Evolutionary conservation across 2,797 vertebrate genomes (phyloP).

Genomic region (Acanthurus leucopareius): DNA sequence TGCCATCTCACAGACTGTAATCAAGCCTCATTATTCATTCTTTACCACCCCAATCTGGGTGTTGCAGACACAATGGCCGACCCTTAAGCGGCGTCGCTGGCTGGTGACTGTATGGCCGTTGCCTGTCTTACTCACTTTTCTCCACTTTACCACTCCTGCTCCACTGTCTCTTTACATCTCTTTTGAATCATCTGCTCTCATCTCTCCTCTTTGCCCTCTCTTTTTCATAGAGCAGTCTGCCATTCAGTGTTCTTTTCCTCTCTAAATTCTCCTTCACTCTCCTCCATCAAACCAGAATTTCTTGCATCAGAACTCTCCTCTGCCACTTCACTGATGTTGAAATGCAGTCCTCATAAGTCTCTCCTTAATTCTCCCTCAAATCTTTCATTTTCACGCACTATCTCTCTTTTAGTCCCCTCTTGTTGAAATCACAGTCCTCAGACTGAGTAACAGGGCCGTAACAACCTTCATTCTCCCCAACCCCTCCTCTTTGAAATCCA

Average conservation of each 20-base stretch:
- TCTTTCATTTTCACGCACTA: constrained; percentile 61
- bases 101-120: constrained; percentile 70
- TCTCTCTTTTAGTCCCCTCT: constrained; percentile 49
- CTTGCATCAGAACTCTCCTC: constrained; percentile 65
- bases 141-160: constrained; percentile 57
- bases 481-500: constrained; percentile 66
- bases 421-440: constrained; percentile 64
- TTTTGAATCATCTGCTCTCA: constrained; percentile 68
- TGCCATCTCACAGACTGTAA: constrained; percentile 83
- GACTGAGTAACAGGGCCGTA: constrained; percentile 49
- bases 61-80: constrained; percentile 75
- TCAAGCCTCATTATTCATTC: constrained; percentile 88
- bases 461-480: constrained; percentile 58
- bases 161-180: constrained; percentile 44
- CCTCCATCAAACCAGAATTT: constrained; percentile 67
- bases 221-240: constrained; percentile 47
- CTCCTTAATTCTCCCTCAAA: constrained; percentile 65
- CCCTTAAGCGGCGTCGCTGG: constrained; percentile 72
- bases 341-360: constrained; percentile 78
- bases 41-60: constrained; percentile 77
- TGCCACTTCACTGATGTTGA: constrained; percentile 56
- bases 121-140: constrained; percentile 57
- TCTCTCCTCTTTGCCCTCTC: constrained; percentile 64
- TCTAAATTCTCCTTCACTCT: constrained; percentile 66
- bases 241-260: constrained; percentile 60